These are phyloP conservation scores for Prochilodus magdalenae DNA, from an alignment of 2,113 vertebrate species.

Conservation along the genomic window DNA sequence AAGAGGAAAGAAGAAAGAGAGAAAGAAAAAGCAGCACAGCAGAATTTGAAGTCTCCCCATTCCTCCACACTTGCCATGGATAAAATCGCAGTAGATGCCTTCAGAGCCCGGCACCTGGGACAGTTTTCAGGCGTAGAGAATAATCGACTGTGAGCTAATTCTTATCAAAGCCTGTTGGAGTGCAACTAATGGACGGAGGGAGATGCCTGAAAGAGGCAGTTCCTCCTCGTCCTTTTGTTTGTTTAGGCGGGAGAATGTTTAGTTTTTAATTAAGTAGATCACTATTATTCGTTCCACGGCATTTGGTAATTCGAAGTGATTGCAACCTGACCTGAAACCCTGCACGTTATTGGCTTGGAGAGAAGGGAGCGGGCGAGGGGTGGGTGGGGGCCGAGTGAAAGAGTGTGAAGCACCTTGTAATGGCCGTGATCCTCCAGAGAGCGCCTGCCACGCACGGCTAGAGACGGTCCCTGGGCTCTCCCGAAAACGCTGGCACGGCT, in stretches of 20 bases:
- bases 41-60: conserved; percentile 28
- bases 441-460: conserved; percentile 2
- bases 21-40: not conserved
- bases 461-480: conserved; percentile 21
- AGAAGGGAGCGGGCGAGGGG: conserved; percentile 6
- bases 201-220: conserved; percentile 72
- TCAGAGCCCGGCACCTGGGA: conserved; percentile 63
- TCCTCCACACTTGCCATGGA: conserved; percentile 57
- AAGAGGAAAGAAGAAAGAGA: conserved; percentile 38
- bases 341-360: conserved; percentile 53
- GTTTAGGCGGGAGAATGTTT: conserved; percentile 77
- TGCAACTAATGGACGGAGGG: conserved; percentile 77
- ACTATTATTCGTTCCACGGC: conserved; percentile 75
- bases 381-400: not conserved
- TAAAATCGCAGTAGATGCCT: conserved; percentile 66
- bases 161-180: conserved; percentile 80
- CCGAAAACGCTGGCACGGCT: conserved; percentile 23
- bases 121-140: conserved; percentile 67
- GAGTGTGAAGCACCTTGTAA: conserved; percentile 41
- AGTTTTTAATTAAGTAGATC: conserved; percentile 80
- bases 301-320: conserved; percentile 74
- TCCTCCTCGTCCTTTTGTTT: conserved; percentile 73
- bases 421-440: conserved; percentile 30
- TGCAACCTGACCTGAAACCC: conserved; percentile 67
- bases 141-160: conserved; percentile 77